Evolutionary conservation across 2,888 invertebrate species (phyloP).

Genomic region (Copidosoma aretas): DNA sequence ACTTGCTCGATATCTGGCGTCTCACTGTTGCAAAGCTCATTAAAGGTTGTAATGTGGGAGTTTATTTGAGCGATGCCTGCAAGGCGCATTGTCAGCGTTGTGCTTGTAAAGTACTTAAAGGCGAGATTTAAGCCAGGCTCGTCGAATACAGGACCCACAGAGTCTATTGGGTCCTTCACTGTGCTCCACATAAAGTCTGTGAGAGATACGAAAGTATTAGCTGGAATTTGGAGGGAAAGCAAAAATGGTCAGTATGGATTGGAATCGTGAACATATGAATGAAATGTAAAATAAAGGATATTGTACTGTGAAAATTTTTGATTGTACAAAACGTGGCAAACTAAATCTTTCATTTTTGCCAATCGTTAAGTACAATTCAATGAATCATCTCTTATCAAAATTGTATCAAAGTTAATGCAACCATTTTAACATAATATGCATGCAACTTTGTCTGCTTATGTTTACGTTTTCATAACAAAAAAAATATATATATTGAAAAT

Average conservation of each 20-base stretch:
- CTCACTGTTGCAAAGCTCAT: constrained; percentile 89
- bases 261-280: no score
- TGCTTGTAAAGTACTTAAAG: constrained; percentile 96
- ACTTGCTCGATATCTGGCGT: constrained; percentile 85
- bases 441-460: no score
- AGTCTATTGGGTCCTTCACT: constrained; percentile 88
- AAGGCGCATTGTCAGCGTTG: constrained; percentile 90
- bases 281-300: no score
- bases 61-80: constrained; percentile 95
- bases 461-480: no score
- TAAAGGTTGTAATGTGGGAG: constrained; percentile 89
- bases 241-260: constrained; percentile 41
- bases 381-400: no score
- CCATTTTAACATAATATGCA: no score
- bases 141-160: constrained; percentile 82
- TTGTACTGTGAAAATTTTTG: no score
- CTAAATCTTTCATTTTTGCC: neutral
- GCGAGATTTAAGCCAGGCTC: constrained; percentile 88
- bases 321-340: neutral
- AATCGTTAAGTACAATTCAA: neutral
- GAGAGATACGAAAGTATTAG: neutral
- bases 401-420: no score
- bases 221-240: constrained; percentile 8
- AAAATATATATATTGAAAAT: no score
- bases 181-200: constrained; percentile 94